Evolutionary conservation across 2,888 invertebrate genomes (phyloP).

Genomic region (Stegophylla sp.): DNA sequence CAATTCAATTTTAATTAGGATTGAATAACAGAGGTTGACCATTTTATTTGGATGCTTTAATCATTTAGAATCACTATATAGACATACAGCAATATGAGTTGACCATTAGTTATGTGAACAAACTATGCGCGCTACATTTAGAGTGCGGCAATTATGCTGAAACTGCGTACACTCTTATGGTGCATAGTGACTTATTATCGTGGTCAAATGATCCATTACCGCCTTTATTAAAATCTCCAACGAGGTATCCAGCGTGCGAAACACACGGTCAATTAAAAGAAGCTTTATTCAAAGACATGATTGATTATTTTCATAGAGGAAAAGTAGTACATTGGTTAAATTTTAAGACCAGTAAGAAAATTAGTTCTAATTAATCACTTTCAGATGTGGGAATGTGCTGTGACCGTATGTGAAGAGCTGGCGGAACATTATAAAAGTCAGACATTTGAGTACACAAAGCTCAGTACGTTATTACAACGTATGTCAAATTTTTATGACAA

Average conservation of each 20-base stretch:
- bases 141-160: conserved; percentile 91
- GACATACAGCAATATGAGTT: conserved; percentile 91
- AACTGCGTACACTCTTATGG: conserved; percentile 86
- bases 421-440: conserved; percentile 85
- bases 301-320: conserved; percentile 80
- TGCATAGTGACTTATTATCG: conserved; percentile 79
- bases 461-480: conserved; percentile 76
- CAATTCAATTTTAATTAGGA: too few species aligned
- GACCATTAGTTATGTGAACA: conserved; percentile 90
- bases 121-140: conserved; percentile 87
- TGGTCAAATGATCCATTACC: conserved; percentile 84
- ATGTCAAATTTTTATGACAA: conserved; percentile 82
- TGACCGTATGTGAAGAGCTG: conserved; percentile 86
- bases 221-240: conserved; percentile 71
- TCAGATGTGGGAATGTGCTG: conserved; percentile 91
- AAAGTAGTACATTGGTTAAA: conserved; percentile 66
- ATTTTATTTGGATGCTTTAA: conserved; percentile 60
- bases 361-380: not conserved
- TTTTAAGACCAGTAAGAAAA: conserved; percentile 14
- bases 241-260: conserved; percentile 72
- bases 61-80: conserved; percentile 81
- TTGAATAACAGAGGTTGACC: not conserved
- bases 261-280: conserved; percentile 91
- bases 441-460: conserved; percentile 80
- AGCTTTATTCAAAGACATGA: conserved; percentile 77